A percentile compares a stretch with the other conserved stretches of the same genome.
These are phyloP conservation scores for Deilephila porcellus DNA, from an alignment of 2,888 invertebrate species.

Conservation along the genomic window DNA sequence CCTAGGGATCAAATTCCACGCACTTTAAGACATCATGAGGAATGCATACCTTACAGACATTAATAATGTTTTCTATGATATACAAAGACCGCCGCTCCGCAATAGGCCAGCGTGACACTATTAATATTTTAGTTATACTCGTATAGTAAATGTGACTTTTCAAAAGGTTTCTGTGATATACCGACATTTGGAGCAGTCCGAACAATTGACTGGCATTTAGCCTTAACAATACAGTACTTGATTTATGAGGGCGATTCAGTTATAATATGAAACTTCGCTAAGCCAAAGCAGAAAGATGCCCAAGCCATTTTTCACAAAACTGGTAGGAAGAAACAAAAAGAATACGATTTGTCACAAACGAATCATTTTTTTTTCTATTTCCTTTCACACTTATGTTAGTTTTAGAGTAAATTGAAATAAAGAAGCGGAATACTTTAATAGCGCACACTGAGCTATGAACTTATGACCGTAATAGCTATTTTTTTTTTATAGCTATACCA, in stretches of 20 bases:
- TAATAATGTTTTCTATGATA: too few species aligned
- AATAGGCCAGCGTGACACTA: too few species aligned
- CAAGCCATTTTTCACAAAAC: too few species aligned
- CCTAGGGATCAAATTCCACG: too few species aligned
- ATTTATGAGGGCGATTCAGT: background rate
- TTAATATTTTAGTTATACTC: too few species aligned
- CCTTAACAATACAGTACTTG: background rate
- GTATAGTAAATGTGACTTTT: background rate
- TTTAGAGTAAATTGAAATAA: background rate
- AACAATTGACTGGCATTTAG: conserved; percentile 14
- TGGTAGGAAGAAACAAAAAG: too few species aligned
- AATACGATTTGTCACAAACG: background rate
- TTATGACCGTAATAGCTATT: background rate
- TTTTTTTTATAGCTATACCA: too few species aligned
- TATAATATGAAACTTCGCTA: background rate
- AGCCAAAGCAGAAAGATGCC: too few species aligned
- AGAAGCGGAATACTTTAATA: background rate
- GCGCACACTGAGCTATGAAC: background rate
- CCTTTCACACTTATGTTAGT: background rate
- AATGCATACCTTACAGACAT: too few species aligned
- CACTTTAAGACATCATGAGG: too few species aligned
- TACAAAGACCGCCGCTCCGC: too few species aligned
- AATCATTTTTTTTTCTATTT: background rate
- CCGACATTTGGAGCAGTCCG: background rate
- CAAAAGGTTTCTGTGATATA: background rate